These are phyloP conservation scores for Patella depressa DNA, from an alignment of 2,888 invertebrate species.

Conservation along the genomic window DNA sequence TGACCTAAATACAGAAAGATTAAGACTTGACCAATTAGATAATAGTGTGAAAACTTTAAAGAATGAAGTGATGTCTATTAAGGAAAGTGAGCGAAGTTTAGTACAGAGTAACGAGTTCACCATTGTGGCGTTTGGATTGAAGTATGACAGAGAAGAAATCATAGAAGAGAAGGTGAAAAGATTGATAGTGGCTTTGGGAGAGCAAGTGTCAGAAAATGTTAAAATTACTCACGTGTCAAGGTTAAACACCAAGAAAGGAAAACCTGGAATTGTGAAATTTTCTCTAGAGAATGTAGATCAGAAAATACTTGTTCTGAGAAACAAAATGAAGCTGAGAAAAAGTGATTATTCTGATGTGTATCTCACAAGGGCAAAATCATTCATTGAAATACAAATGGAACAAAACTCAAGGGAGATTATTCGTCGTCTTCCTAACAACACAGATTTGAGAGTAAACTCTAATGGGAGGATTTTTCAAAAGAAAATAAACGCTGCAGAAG, in stretches of 20 bases:
- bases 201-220: not conserved
- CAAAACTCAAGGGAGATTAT: conserved; percentile 2
- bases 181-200: not conserved
- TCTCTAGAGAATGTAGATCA: not conserved
- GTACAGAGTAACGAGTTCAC: no score
- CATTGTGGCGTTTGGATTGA: no score
- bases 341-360: not conserved
- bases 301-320: not conserved
- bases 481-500: not conserved
- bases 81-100: no score
- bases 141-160: no score
- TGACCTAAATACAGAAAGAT: no score
- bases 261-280: not conserved
- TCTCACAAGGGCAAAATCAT: not conserved
- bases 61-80: no score
- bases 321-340: not conserved
- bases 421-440: not conserved
- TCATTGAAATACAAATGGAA: not conserved
- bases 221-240: not conserved
- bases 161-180: no score
- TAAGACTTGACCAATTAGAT: no score
- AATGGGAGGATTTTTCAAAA: not conserved
- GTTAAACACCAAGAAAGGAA: not conserved
- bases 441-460: not conserved
- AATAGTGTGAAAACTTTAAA: no score